Evolutionary conservation across 2,797 vertebrate genomes (phyloP), one percentile per base, ranked within the genome.

Genomic region (Botia almorhae): DNA sequence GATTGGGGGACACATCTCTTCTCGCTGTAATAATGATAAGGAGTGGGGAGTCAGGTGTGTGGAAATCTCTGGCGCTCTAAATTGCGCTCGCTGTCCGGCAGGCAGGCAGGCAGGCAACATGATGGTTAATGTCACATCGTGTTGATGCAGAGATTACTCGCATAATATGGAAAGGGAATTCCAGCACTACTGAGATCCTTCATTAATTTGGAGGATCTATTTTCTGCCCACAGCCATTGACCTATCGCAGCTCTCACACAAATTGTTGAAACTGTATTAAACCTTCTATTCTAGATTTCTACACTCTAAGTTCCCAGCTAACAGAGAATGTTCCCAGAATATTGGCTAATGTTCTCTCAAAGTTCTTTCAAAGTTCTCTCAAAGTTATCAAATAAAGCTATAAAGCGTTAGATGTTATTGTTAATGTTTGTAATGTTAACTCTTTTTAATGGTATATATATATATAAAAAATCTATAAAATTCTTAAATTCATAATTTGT

Each of bases 81-180:
- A 89, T 89, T 84, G 81, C 70, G 2, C 89, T 90, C 83, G 67
- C 74, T 69, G 82, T 85, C 82, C 73, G 61, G 73, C 53, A 67
- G 82, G 65, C 71, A 56, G 50, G 51, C 19, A 70, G 64, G 23
- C 48, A 69, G 46, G 69, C 39, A 14, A 55, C 36, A 48, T 77
- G 55, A 64, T 70, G 55, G 48, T 78, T 55, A 78, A 74, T 43
- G 76, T 78, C 68, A 65, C 76, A 85, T 75, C 61, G 7, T 72
- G 74, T 64, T 81, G 68, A 83, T 71, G 58, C 74, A 77, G 74
- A 82, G 78, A 87, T 87, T 86, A 85, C 76, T 81, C 2, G 46
- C 74, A 71, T 83, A 69, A 88, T 76, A 71, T 78, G 73, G 74
- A 71, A 61, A 67, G 58, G 74, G 77, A 84, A 83, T 75, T 51